These are phyloP conservation scores for Archilochus colubris DNA, from an alignment of 2,113 vertebrate genomes.

Conservation along the genomic window DNA sequence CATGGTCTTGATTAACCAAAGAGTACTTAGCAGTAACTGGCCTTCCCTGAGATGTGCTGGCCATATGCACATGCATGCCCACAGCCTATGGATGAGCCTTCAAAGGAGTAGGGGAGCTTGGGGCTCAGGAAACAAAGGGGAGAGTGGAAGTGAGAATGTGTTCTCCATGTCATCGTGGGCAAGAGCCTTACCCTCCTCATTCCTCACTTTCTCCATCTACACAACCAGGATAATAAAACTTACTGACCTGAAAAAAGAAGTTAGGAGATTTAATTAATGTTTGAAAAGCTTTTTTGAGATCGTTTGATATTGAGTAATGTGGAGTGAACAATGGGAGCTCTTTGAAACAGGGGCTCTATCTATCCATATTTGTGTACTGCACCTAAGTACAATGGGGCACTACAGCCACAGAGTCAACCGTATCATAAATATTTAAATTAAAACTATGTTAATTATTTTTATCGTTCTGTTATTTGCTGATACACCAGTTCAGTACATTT, in stretches of 20 bases:
- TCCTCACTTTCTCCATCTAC: conserved; percentile 38
- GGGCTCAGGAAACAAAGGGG: fast-evolving
- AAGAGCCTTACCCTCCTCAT: not conserved
- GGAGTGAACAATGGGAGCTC: conserved; percentile 44
- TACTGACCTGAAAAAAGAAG: conserved; percentile 65
- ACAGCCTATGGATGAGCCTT: not conserved
- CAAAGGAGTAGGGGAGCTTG: not conserved
- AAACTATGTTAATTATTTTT: conserved; percentile 62
- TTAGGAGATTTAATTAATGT: conserved; percentile 65
- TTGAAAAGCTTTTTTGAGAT: conserved; percentile 57
- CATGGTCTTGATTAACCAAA: conserved; percentile 44
- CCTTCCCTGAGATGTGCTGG: conserved; percentile 20
- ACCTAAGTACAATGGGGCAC: conserved; percentile 23
- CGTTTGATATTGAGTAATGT: conserved; percentile 26
- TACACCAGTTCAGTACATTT: conserved; percentile 29
- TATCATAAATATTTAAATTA: conserved; percentile 71
- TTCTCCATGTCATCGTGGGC: not conserved
- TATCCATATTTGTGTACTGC: conserved; percentile 37
- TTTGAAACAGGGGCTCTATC: conserved; percentile 44
- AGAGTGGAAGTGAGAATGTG: conserved; percentile 43
- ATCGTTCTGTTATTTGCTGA: conserved; percentile 57
- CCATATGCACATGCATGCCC: not conserved
- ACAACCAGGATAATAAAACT: conserved; percentile 54
- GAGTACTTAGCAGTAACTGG: not conserved
- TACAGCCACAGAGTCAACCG: conserved; percentile 13